phyloP scores from a whole-genome alignment of 1,140 invertebrate species.

The Zaprionus kolodkinae region DNA sequence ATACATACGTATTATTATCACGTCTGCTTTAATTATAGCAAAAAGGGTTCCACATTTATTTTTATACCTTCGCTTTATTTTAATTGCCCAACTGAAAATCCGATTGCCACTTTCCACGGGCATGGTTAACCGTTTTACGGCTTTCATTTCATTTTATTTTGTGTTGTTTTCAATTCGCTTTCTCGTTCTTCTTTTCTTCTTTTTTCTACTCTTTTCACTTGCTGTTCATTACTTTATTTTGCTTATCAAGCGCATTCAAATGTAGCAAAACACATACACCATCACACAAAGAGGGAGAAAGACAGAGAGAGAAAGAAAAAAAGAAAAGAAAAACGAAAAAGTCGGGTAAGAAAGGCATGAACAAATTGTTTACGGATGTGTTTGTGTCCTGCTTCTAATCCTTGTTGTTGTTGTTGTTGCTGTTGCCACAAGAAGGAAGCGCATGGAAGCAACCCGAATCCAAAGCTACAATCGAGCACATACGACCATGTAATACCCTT shows the following conservation, averaged over 20 bases:
- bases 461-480: slow-evolving; percentile 10
- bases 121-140: slow-evolving; percentile 34
- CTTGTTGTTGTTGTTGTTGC: slow-evolving; percentile 42
- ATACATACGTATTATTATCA: background rate
- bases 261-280: slow-evolving; percentile 18
- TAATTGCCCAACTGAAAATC: slow-evolving; percentile 30
- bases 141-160: slow-evolving; percentile 34
- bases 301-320: background rate
- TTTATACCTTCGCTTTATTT: slow-evolving; percentile 9
- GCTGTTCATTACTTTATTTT: slow-evolving; percentile 75
- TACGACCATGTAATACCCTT: too few relatives aligned
- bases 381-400: slow-evolving; percentile 69
- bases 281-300: too few relatives aligned
- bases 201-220: slow-evolving; percentile 17
- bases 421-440: slow-evolving; percentile 5
- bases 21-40: background rate
- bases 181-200: background rate
- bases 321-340: slow-evolving; percentile 50
- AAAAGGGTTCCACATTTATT: background rate
- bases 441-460: slow-evolving; percentile 34
- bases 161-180: background rate
- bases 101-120: slow-evolving; percentile 11
- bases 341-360: slow-evolving; percentile 51
- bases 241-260: slow-evolving; percentile 68
- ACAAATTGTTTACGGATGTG: slow-evolving; percentile 82